phyloP scores from a whole-genome alignment of 2,888 invertebrate species.

The Tiphia femorata region DNA sequence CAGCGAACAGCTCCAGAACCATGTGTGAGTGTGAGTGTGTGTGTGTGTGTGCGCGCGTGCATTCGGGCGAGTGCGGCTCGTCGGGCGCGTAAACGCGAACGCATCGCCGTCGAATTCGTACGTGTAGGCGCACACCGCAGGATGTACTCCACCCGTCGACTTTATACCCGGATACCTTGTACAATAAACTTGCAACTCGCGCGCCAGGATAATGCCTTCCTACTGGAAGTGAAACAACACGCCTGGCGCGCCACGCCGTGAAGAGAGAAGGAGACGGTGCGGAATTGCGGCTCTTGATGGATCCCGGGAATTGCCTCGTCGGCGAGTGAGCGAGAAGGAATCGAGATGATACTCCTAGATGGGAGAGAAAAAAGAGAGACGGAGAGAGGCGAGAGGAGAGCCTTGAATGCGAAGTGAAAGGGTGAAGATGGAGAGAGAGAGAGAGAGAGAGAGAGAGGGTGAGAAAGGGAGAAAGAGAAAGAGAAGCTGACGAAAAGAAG shows the following conservation, averaged over 20 bases:
- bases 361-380: slow-evolving; percentile 3
- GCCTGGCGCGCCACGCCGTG: slow-evolving; percentile 20
- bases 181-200: slow-evolving; percentile 48
- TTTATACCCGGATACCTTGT: slow-evolving; percentile 30
- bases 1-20: too few relatives aligned
- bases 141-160: slow-evolving; percentile 12
- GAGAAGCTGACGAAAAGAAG: too few relatives aligned
- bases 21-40: slow-evolving; percentile 3
- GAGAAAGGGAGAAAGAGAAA: slow-evolving; percentile 1
- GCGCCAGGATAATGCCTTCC: slow-evolving; percentile 40
- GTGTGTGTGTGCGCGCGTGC: slow-evolving; percentile 28
- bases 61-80: slow-evolving; percentile 31
- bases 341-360: slow-evolving; percentile 1
- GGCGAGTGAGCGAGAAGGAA: slow-evolving; percentile 2
- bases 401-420: neutral
- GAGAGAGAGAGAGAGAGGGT: neutral
- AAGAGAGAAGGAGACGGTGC: slow-evolving; percentile 18
- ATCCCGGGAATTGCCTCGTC: slow-evolving; percentile 39
- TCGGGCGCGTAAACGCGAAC: slow-evolving; percentile 21
- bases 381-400: too few relatives aligned
- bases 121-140: neutral
- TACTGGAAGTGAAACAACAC: slow-evolving; percentile 46
- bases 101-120: neutral
- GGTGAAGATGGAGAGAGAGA: neutral
- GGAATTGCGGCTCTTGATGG: slow-evolving; percentile 47